Conservation (phyloP, 2,888 invertebrate genomes). For the Scaptomyza reducta region DNA sequence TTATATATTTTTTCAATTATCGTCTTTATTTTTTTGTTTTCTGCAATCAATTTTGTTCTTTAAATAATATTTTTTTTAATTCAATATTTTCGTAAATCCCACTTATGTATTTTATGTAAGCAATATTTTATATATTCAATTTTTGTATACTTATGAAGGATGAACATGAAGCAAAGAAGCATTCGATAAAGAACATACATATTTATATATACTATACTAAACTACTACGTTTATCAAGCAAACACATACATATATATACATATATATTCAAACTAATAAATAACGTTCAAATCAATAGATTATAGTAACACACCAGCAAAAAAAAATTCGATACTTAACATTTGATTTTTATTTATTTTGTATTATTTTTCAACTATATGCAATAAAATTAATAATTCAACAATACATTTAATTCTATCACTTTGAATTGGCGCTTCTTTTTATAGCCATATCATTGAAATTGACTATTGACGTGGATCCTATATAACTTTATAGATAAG, state of each 20-base stretch:
- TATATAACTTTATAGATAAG: constrained; percentile 30
- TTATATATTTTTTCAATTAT: constrained; percentile 40
- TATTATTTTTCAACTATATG: constrained; percentile 31
- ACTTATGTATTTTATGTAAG: constrained; percentile 32
- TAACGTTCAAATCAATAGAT: constrained; percentile 69
- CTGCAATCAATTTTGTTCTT: constrained; percentile 22
- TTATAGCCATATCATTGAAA: not conserved
- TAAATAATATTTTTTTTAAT: constrained; percentile 15
- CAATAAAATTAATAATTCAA: constrained; percentile 51
- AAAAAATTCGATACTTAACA: constrained; percentile 7
- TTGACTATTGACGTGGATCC: constrained; percentile 14
- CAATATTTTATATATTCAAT: constrained; percentile 43
- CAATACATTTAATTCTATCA: not conserved
- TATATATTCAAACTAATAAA: constrained; percentile 55
- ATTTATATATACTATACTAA: constrained; percentile 59
- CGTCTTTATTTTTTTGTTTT: constrained; percentile 21
- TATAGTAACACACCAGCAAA: constrained; percentile 25
- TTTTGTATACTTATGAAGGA: constrained; percentile 33
- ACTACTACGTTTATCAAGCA: constrained; percentile 44
- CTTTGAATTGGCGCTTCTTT: not conserved
- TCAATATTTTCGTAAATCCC: constrained; percentile 39
- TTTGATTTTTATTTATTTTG: constrained; percentile 36
- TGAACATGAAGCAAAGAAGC: constrained; percentile 37
- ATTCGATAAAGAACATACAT: constrained; percentile 51
- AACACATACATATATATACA: constrained; percentile 42